A percentile compares a stretch with the other conserved stretches of the same genome.
phyloP scores from a whole-genome alignment of 1,140 invertebrate genomes.

The Camponotus pennsylvanicus region DNA sequence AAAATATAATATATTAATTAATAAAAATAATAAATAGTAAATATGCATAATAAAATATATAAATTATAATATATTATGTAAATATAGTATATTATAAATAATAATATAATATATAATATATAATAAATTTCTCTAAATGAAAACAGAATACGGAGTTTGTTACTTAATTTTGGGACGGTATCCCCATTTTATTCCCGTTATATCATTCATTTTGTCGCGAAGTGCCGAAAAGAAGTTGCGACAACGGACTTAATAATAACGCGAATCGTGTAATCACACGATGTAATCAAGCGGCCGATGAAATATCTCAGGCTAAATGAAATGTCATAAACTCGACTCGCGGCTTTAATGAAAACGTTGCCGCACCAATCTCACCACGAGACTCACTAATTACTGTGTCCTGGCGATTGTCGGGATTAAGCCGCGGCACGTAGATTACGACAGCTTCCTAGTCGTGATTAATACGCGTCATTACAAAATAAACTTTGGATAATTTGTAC shows the following conservation, averaged over 20 bases:
- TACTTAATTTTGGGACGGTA: background rate
- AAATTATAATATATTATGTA: no score
- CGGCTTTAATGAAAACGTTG: slow-evolving; percentile 61
- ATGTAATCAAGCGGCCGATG: slow-evolving; percentile 46
- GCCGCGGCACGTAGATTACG: slow-evolving; percentile 58
- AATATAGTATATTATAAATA: no score
- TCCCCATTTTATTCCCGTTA: background rate
- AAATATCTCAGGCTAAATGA: slow-evolving; percentile 60
- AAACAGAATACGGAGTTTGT: background rate
- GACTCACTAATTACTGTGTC: slow-evolving; percentile 59
- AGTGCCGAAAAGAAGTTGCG: slow-evolving; percentile 36
- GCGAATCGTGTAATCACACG: slow-evolving; percentile 49
- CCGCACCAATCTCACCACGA: background rate
- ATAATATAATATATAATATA: no score
- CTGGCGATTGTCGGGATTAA: slow-evolving; percentile 43
- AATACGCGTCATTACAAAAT: slow-evolving; percentile 57
- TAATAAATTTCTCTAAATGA: no score
- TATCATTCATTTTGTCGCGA: slow-evolving; percentile 27
- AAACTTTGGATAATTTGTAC: slow-evolving; percentile 55
- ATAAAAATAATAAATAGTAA: no score
- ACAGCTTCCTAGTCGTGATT: slow-evolving; percentile 59
- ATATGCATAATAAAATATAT: no score
- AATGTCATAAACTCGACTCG: slow-evolving; percentile 50
- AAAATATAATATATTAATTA: no score
- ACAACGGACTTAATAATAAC: slow-evolving; percentile 7